Evolutionary conservation across 1,140 invertebrate species (phyloP), one percentile per base, ranked within the genome.

Genomic region (Mactra quadrangularis): DNA sequence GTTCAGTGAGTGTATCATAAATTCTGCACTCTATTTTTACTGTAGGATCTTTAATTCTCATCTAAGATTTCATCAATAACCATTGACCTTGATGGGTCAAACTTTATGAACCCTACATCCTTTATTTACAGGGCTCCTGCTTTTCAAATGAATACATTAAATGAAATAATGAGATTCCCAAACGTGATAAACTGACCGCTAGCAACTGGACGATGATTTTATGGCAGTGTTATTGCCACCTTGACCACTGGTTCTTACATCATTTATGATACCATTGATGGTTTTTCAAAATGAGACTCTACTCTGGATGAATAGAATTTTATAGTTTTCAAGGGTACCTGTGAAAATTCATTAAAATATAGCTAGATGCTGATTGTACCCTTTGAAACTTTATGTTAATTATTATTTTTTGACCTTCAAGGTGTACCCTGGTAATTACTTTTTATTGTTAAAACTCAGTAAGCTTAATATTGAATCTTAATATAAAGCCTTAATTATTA

Each of bases 31-130:
- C 64, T 19, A 50, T 38, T 68, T 45, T 68, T 41, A 41, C 6
- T 41, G 38, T 41, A n/a, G n/a, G n/a, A n/a, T n/a, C n/a, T 64
- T 64, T 68, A 38, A 68, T 68, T 9, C 41, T 41, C 35, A 68
- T 38, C 41, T 68, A 47, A 19, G 45, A 50, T 68, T 68, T 68
- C 64, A 68, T 68, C 64, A 29, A 13, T 27, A 25, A 25, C 45
- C 45, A 4, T 27, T 68, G 64, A 27, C 64, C 64, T 68, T 68
- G 64, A 68, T 68, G 64, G 38, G 64, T 68, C 64, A 68, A 31
- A 50, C 29, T 68, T 68, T 68, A 68, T 68, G 64, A 68, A 9
- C 22, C 64, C 27, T 68, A 68, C 38, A 68, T 68, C 64, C 64
- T 68, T 50, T 3, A 1, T 47, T 45, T 50, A 68, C 27, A 68